Percentiles rank a stretch among this genome's conserved stretches.
These are phyloP conservation scores for Eubasilissa splendida DNA, from an alignment of 2,888 invertebrate species.

Conservation along the genomic window DNA sequence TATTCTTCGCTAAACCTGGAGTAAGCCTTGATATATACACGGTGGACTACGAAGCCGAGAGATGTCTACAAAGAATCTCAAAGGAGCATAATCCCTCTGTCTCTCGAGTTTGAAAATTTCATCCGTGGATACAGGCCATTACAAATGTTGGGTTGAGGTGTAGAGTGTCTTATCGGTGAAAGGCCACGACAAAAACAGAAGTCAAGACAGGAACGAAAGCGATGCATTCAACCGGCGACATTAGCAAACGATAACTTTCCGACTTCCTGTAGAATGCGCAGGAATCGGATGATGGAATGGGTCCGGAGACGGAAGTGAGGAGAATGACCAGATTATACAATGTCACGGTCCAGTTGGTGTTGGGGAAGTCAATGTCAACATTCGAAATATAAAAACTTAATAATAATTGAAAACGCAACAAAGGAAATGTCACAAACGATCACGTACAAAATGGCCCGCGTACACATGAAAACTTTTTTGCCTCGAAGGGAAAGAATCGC, in stretches of 20 bases:
- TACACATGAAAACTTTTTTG: constrained; percentile 25
- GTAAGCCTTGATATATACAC: too few species aligned
- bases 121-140: too few species aligned
- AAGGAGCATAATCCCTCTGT: too few species aligned
- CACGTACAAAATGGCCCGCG: background rate
- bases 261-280: background rate
- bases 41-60: too few species aligned
- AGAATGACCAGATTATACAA: constrained; percentile 31
- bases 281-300: background rate
- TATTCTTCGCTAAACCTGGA: too few species aligned
- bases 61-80: too few species aligned
- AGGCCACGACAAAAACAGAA: background rate
- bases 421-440: background rate
- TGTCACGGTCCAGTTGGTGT: constrained; percentile 23
- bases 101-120: too few species aligned
- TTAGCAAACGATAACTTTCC: constrained; percentile 30
- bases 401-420: background rate
- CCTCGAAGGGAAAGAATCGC: constrained; percentile 14
- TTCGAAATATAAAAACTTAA: too few species aligned
- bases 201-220: background rate
- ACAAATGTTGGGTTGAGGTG: too few species aligned
- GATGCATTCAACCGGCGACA: constrained; percentile 26
- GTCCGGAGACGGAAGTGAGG: background rate
- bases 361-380: too few species aligned
- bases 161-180: background rate